Evolutionary conservation across 2,888 invertebrate species (phyloP).

Genomic region (Campopleginae sp.): DNA sequence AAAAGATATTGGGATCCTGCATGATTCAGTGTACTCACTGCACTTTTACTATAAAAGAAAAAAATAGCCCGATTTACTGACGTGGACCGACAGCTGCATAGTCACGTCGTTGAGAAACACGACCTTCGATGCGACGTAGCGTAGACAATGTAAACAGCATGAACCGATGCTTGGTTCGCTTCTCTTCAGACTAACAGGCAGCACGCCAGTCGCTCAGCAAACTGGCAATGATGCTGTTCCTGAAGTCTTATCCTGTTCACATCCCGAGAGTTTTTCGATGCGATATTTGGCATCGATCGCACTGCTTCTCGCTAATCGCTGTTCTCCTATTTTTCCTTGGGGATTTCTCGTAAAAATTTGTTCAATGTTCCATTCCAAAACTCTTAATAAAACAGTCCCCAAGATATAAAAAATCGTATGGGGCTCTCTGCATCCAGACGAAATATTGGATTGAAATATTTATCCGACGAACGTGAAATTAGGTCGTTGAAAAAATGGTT

Average conservation of each 20-base stretch:
- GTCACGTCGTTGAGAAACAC: slow-evolving; percentile 30
- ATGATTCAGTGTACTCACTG: neutral
- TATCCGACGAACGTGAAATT: neutral
- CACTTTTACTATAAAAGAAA: too few species aligned
- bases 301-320: neutral
- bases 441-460: neutral
- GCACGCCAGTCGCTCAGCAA: slow-evolving; percentile 72
- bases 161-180: slow-evolving; percentile 59
- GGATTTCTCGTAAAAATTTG: neutral
- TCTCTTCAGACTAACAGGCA: slow-evolving; percentile 50
- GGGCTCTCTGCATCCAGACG: neutral
- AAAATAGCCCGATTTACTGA: slow-evolving; percentile 8
- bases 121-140: slow-evolving; percentile 40
- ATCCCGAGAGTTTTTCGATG: neutral
- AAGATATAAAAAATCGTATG: neutral
- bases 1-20: neutral
- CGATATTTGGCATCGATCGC: neutral
- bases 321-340: neutral
- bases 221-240: slow-evolving; percentile 70
- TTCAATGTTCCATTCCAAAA: neutral
- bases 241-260: slow-evolving; percentile 47
- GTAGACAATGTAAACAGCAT: slow-evolving; percentile 62
- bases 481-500: neutral
- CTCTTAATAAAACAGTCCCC: neutral
- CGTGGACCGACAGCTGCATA: slow-evolving; percentile 1